Conservation (phyloP, 2,888 invertebrate species). For the Pterostichus niger region DNA sequence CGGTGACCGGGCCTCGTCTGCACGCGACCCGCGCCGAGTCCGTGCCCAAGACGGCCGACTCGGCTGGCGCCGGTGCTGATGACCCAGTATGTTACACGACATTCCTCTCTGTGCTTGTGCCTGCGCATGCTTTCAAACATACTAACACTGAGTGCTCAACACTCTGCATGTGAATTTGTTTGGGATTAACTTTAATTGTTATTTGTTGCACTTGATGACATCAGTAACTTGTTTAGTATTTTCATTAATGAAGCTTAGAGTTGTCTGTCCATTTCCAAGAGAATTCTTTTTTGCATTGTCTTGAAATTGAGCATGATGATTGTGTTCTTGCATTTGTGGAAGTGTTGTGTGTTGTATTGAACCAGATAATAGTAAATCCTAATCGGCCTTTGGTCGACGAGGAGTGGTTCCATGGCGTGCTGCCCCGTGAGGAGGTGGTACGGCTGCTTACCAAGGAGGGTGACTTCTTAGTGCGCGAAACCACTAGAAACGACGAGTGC, state of each 20-base stretch:
- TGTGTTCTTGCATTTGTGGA: slow-evolving; percentile 69
- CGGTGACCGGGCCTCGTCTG: slow-evolving; percentile 80
- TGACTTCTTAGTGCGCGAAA: slow-evolving; percentile 96
- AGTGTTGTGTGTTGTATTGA: slow-evolving; percentile 1
- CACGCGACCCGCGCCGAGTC: slow-evolving; percentile 74
- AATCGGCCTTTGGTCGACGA: slow-evolving; percentile 91
- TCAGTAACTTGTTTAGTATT: no score
- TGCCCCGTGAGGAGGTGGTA: slow-evolving; percentile 97
- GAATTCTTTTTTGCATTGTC: no score
- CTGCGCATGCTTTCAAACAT: no score
- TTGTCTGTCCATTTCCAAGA: no score
- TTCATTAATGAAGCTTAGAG: no score
- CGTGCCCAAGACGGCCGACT: slow-evolving; percentile 67
- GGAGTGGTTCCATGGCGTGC: slow-evolving; percentile 98
- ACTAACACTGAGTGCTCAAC: no score
- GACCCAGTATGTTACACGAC: slow-evolving; percentile 35
- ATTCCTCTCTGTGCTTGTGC: no score
- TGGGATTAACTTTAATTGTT: no score
- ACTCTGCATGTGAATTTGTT: no score
- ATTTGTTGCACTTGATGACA: background rate
- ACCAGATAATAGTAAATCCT: slow-evolving; percentile 57
- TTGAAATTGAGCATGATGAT: no score
- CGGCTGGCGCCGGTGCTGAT: background rate
- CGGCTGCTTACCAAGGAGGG: slow-evolving; percentile 94
- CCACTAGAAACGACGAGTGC: slow-evolving; percentile 93